Evolutionary conservation across 2,113 vertebrate species (phyloP).

Genomic region (Melanerpes formicivorus): DNA sequence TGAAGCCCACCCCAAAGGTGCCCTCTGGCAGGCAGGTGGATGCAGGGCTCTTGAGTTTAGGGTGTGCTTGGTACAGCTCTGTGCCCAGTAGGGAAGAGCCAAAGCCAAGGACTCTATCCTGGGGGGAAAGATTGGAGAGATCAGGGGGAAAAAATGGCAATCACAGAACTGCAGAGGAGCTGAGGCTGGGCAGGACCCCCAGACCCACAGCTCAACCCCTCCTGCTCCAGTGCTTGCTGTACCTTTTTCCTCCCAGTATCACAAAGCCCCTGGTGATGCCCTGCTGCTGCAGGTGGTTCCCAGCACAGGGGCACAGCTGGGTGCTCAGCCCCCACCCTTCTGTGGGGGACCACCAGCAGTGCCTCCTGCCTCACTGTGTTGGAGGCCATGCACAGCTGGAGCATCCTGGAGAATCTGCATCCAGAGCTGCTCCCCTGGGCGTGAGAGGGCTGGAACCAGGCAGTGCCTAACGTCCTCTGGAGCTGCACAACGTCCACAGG

Average conservation of each 20-base stretch:
- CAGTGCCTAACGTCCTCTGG: background rate
- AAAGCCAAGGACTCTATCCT: background rate
- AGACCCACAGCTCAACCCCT: background rate
- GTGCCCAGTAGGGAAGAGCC: background rate
- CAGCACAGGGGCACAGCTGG: background rate
- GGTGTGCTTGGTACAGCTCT: background rate
- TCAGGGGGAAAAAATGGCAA: background rate
- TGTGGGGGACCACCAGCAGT: background rate
- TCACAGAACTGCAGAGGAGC: background rate
- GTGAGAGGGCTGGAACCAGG: background rate
- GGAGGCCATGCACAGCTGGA: background rate
- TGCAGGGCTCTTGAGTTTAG: background rate
- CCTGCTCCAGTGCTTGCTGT: background rate
- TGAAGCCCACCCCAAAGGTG: background rate
- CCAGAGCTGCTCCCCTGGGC: background rate
- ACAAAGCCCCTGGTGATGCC: background rate
- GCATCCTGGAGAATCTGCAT: fast-evolving
- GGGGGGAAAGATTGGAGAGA: background rate
- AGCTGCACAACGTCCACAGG: background rate
- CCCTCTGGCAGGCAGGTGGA: background rate
- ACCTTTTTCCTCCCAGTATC: background rate
- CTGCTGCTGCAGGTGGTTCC: background rate
- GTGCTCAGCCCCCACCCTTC: background rate
- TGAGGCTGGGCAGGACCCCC: background rate
- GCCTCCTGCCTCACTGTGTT: background rate